These are phyloP conservation scores for Tinea trinotella DNA, from an alignment of 2,888 invertebrate species.

Conservation along the genomic window DNA sequence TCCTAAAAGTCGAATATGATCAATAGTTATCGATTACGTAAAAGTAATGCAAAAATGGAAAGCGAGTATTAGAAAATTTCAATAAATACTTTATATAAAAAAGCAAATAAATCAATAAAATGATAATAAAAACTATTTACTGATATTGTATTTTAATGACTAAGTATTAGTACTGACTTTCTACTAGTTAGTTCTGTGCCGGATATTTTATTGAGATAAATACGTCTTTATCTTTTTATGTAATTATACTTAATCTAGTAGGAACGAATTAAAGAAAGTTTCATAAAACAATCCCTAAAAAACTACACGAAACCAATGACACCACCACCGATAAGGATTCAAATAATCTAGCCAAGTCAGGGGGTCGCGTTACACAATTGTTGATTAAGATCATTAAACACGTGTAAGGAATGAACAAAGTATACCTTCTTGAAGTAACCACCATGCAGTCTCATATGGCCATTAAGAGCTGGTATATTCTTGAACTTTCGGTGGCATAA, in stretches of 20 bases:
- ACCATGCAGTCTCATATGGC: constrained; percentile 97
- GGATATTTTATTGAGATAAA: too few species aligned
- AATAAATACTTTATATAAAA: not conserved
- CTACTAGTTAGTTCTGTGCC: not conserved
- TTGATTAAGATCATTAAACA: too few species aligned
- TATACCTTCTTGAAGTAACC: constrained; percentile 94
- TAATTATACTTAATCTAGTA: too few species aligned
- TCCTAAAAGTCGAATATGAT: constrained; percentile 63
- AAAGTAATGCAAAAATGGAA: not conserved
- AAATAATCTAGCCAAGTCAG: too few species aligned
- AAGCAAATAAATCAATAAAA: not conserved
- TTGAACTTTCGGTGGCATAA: constrained; percentile 96
- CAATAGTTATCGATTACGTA: constrained; percentile 18
- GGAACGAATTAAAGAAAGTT: too few species aligned
- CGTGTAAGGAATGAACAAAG: not conserved
- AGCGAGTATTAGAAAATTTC: not conserved
- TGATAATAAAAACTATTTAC: not conserved
- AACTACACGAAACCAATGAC: too few species aligned
- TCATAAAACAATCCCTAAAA: too few species aligned
- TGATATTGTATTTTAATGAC: not conserved
- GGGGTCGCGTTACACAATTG: too few species aligned
- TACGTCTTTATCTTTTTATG: too few species aligned
- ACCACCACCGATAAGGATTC: too few species aligned
- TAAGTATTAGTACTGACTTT: not conserved
- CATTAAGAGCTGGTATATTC: constrained; percentile 97